Evolutionary conservation across 2,888 invertebrate species (phyloP).

Genomic region (Incurvaria masculella): DNA sequence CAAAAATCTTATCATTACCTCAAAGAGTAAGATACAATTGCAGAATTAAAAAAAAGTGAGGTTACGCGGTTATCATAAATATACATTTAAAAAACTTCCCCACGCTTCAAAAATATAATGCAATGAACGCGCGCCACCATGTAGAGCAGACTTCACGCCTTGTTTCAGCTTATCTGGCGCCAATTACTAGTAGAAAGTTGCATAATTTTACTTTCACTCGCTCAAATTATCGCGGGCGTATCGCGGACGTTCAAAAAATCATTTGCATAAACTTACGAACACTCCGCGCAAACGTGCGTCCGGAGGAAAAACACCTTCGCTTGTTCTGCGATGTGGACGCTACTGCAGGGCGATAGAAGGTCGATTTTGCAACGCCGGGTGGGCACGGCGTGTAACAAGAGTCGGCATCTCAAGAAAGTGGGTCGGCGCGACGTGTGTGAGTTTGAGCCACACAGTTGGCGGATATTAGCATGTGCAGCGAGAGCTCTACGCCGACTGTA

Average conservation of each 20-base stretch:
- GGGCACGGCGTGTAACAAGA: neutral
- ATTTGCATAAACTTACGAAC: constrained; percentile 30
- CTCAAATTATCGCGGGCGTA: constrained; percentile 37
- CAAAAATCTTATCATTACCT: too few species aligned
- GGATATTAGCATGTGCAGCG: neutral
- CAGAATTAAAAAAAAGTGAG: too few species aligned
- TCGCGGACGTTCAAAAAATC: constrained; percentile 35
- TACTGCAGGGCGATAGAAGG: neutral
- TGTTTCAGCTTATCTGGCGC: constrained; percentile 20
- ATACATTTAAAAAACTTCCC: too few species aligned
- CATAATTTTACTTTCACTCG: constrained; percentile 53
- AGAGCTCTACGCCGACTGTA: too few species aligned
- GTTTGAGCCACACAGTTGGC: neutral
- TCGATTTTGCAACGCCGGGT: neutral
- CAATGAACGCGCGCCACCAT: too few species aligned
- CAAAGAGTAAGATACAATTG: too few species aligned
- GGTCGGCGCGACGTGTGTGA: neutral
- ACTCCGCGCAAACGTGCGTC: neutral
- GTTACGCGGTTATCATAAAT: too few species aligned
- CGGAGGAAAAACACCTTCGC: neutral
- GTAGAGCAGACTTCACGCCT: neutral
- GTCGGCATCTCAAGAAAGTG: neutral
- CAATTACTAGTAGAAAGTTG: constrained; percentile 41
- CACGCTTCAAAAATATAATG: too few species aligned
- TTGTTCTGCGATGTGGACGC: neutral